Evolutionary conservation across 2,888 invertebrate species (phyloP).

Genomic region (Panzeria rudis): DNA sequence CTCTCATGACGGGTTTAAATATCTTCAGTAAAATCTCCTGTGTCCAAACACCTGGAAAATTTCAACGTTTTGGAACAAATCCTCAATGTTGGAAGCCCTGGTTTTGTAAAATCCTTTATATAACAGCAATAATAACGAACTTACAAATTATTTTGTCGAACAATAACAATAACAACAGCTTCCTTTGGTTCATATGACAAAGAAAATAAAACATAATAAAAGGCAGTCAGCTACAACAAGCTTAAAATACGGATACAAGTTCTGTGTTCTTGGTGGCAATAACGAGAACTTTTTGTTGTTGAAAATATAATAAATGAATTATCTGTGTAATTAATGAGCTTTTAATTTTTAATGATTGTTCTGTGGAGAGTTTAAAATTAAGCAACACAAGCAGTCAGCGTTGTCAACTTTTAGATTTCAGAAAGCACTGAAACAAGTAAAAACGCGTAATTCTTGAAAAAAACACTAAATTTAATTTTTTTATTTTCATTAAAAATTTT

Average conservation of each 20-base stretch:
- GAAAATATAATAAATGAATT: constrained; percentile 82
- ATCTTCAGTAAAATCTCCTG: no score
- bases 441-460: no score
- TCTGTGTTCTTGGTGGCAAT: constrained; percentile 24
- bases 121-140: constrained; percentile 41
- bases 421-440: no score
- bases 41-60: no score
- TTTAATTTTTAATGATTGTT: constrained; percentile 80
- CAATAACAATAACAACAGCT: constrained; percentile 49
- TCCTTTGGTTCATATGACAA: constrained; percentile 34
- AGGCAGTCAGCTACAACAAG: constrained; percentile 9
- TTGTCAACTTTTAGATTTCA: no score
- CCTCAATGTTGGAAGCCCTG: no score
- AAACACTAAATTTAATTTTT: no score
- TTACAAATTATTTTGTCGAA: constrained; percentile 60
- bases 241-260: constrained; percentile 20
- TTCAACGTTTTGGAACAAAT: no score
- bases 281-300: constrained; percentile 76
- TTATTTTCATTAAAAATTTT: no score
- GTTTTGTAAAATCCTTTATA: constrained; percentile 10
- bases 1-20: no score
- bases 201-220: constrained; percentile 8
- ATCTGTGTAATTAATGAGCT: constrained; percentile 82
- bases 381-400: background rate
- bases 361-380: constrained; percentile 64